Evolutionary conservation across 2,888 invertebrate species (phyloP).

Genomic region (Eupeodes luniger): DNA sequence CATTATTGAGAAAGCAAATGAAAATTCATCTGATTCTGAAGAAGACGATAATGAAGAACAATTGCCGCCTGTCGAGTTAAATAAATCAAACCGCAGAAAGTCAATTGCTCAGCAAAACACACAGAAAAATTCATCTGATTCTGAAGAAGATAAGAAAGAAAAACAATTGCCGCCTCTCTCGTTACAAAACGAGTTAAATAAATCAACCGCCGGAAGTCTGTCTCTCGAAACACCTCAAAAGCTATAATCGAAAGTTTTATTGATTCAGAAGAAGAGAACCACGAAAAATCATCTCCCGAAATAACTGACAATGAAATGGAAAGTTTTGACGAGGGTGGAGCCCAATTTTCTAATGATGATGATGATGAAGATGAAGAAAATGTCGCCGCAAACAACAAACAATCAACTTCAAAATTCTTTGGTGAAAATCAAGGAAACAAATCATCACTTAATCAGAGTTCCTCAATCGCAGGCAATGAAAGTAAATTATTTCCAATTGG

Average conservation of each 20-base stretch:
- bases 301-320: slow-evolving; percentile 11
- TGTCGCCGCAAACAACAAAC: background rate
- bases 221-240: background rate
- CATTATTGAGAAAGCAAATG: no score
- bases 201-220: no score
- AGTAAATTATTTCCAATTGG: slow-evolving; percentile 59
- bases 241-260: background rate
- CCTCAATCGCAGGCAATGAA: slow-evolving; percentile 21
- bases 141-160: background rate
- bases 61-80: no score
- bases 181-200: background rate
- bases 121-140: no score
- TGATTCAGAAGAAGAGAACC: background rate
- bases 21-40: no score
- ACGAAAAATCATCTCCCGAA: slow-evolving; percentile 2
- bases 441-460: background rate
- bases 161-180: background rate
- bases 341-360: slow-evolving; percentile 44
- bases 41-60: no score
- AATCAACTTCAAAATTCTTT: slow-evolving; percentile 32
- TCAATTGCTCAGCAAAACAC: no score
- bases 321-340: slow-evolving; percentile 27
- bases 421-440: slow-evolving; percentile 37
- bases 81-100: no score
- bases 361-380: slow-evolving; percentile 28